phyloP scores from a whole-genome alignment of 2,797 vertebrate genomes.

The Percopsis omiscomaycus region DNA sequence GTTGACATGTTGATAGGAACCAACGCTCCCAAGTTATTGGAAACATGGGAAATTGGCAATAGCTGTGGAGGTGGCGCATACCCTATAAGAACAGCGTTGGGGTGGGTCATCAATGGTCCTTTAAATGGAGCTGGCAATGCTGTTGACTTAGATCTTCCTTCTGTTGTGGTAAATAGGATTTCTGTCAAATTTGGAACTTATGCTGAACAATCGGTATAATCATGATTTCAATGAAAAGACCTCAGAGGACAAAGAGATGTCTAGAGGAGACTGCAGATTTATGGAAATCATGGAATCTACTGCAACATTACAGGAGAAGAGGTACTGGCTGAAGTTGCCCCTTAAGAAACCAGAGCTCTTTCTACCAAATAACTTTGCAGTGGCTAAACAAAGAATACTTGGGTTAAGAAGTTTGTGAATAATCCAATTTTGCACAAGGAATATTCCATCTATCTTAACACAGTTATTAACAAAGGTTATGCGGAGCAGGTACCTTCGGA shows the following conservation, averaged over 20 bases:
- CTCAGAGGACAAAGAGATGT: background rate
- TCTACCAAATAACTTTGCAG: background rate
- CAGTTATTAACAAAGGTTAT: background rate
- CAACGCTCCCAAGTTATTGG: slow-evolving; percentile 9
- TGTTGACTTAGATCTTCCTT: background rate
- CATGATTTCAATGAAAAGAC: background rate
- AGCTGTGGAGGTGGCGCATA: slow-evolving; percentile 1
- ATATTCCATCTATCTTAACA: background rate
- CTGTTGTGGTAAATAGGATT: background rate
- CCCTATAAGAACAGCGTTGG: background rate
- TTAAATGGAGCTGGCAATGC: background rate
- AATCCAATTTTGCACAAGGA: background rate
- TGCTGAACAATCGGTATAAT: background rate
- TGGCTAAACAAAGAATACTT: background rate
- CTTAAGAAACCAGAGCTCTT: background rate
- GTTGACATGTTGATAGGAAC: slow-evolving; percentile 16
- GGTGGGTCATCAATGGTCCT: background rate
- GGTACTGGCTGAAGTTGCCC: background rate
- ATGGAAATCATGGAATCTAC: background rate
- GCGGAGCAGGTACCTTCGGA: background rate
- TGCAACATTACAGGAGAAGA: background rate
- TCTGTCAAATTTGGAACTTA: background rate
- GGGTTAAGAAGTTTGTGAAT: background rate
- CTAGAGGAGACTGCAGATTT: background rate
- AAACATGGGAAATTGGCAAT: slow-evolving; percentile 12